Evolutionary conservation across 2,797 vertebrate genomes (phyloP).

Genomic region (Scyliorhinus canicula): DNA sequence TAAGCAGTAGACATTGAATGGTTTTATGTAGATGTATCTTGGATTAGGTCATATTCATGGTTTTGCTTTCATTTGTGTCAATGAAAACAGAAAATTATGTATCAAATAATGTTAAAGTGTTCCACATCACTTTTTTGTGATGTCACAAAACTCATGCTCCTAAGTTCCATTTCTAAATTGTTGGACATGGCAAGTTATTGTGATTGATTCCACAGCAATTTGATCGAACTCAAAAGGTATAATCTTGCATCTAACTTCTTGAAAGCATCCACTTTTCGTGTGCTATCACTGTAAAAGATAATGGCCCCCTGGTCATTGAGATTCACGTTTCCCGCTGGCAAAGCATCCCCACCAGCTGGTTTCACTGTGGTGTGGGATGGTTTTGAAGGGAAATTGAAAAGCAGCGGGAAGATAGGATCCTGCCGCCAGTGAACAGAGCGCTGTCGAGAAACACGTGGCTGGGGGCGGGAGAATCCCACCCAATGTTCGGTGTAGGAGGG

Average conservation of each 20-base stretch:
- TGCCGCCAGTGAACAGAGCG: too few relatives aligned
- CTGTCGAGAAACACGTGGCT: too few relatives aligned
- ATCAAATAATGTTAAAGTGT: too few relatives aligned
- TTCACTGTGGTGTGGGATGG: too few relatives aligned
- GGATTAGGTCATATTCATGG: not conserved
- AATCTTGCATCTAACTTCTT: slow-evolving; percentile 10
- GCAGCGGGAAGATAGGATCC: too few relatives aligned
- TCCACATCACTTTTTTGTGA: not conserved
- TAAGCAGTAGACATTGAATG: not conserved
- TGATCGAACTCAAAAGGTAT: not conserved
- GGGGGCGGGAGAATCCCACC: too few relatives aligned
- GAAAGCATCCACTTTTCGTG: not conserved
- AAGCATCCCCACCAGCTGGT: too few relatives aligned
- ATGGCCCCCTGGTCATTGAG: too few relatives aligned
- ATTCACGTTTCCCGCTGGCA: too few relatives aligned
- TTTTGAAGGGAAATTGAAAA: too few relatives aligned
- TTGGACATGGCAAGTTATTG: too few relatives aligned
- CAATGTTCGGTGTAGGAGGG: too few relatives aligned
- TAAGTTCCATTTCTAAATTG: not conserved
- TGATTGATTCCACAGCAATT: not conserved
- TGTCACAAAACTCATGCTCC: not conserved
- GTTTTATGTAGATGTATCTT: not conserved
- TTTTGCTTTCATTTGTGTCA: not conserved
- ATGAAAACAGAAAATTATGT: not conserved
- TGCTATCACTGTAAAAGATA: not conserved